Percentiles rank a stretch among this genome's conserved stretches.
Conservation (phyloP, 2,797 vertebrate species). For the Semotilus atromaculatus region DNA sequence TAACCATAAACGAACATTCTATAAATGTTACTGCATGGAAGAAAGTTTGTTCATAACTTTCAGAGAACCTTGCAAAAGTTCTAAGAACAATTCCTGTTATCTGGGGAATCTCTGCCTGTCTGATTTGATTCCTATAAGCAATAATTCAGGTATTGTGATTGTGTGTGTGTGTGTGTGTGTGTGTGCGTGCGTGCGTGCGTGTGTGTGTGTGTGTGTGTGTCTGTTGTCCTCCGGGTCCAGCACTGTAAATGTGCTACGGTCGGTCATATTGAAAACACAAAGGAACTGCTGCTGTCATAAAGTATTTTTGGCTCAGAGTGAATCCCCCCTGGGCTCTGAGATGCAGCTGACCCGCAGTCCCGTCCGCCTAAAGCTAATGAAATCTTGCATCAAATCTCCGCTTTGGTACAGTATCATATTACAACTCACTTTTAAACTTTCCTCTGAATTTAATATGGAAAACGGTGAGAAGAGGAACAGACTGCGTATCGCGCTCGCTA, state of each 20-base stretch:
- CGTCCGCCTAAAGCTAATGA: not conserved
- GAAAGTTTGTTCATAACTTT: not conserved
- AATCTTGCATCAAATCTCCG: not conserved
- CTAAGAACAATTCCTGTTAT: not conserved
- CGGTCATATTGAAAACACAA: constrained; percentile 12
- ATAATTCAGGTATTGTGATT: constrained; percentile 30
- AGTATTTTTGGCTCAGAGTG: constrained; percentile 8
- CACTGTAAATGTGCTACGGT: not conserved
- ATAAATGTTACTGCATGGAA: not conserved
- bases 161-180: not conserved
- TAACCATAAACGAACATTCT: not conserved
- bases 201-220: not conserved
- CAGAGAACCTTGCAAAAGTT: not conserved
- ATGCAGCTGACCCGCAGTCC: not conserved
- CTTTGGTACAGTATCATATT: not conserved
- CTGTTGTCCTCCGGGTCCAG: not conserved
- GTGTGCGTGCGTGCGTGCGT: no score
- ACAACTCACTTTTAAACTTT: not conserved
- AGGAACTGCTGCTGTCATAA: constrained; percentile 1
- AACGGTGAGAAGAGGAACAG: not conserved
- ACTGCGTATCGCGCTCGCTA: not conserved
- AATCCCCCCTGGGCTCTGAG: not conserved
- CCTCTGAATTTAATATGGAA: not conserved
- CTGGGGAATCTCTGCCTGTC: not conserved
- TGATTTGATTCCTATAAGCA: not conserved